Base-by-base conservation (phyloP, 1,140 invertebrate genomes). In the Octopus sinensis region DNA sequence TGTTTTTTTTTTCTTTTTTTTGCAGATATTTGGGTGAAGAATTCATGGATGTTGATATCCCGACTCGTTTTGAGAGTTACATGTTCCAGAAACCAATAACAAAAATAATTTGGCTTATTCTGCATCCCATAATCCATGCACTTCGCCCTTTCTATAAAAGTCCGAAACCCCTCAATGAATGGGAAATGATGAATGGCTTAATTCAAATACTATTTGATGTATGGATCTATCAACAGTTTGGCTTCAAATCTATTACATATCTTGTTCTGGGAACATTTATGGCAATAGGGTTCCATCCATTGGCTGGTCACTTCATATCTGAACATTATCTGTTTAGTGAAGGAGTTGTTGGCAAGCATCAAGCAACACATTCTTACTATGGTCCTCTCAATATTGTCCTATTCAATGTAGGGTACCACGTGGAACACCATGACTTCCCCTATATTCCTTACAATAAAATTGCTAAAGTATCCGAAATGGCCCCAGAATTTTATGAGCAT, bases 251-350 rank as follows among this genome's bases (percentile, higher is more conserved):
- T 0, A 85, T 99, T 13, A 92, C 94, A 0, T 99, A 99, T 90
- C 92, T 99, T 77, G 86, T 98, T 12, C 91, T 93, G 53, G 97
- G 98, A 12, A 96, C 96, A 17, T 86, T 98, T 7, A 91, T 99
- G 90, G 96, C 96, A 2, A 96, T 99, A 95, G 98, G 98, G 0
- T 83, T 98, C 6, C 98, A 99, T 93, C 98, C 98, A 6, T 96
- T 99, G 7, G 97, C 98, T 56, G 98, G 96, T 0, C 98, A 99
- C 90, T 99, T 99, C 88, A 96, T 99, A 87, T 98, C 97, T 0
- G 98, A 99, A 88, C 98, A 99, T 92, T 99, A 99, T 90, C 97
- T 99, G 94, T 99, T 98, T 89, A 96, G 97, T 90, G 96, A 96
- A 6, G 97, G 96, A 6, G 30, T 43, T 43, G 30, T 43, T 43